A percentile compares a stretch with the other conserved stretches of the same genome.
phyloP scores from a whole-genome alignment of 1,140 invertebrate genomes.

The Amphibalanus amphitrite region DNA sequence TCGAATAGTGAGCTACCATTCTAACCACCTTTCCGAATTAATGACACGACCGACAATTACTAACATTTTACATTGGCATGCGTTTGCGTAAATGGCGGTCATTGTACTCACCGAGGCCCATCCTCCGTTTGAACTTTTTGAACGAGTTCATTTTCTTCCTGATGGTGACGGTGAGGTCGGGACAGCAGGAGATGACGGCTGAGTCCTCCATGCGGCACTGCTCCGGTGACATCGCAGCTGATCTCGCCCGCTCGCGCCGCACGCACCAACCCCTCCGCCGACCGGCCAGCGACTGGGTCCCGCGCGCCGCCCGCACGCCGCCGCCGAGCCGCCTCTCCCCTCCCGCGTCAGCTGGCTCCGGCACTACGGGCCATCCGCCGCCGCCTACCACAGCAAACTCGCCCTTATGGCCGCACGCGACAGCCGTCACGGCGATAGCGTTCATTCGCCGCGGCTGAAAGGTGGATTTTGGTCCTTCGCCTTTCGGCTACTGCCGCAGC shows the following conservation, averaged over 20 bases:
- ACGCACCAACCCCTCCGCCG: too few species aligned
- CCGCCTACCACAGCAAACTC: neutral
- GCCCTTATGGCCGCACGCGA: neutral
- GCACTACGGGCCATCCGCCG: neutral
- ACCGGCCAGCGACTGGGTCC: neutral
- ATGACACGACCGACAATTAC: too few species aligned
- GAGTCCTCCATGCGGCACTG: too few species aligned
- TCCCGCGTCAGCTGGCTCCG: conserved; percentile 6
- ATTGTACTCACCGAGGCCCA: conserved; percentile 36
- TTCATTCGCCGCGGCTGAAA: neutral
- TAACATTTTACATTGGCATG: too few species aligned
- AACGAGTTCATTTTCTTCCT: conserved; percentile 36
- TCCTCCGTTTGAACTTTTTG: conserved; percentile 37
- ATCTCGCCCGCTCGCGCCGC: too few species aligned
- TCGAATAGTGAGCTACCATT: too few species aligned
- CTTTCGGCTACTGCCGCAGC: neutral
- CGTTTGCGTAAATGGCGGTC: too few species aligned
- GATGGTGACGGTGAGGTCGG: conserved; percentile 6
- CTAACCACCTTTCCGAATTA: too few species aligned
- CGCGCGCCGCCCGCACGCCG: neutral
- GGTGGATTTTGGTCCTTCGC: neutral
- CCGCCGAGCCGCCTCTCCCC: neutral
- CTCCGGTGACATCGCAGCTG: too few species aligned
- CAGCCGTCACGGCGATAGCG: conserved; percentile 4
- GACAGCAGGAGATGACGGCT: too few species aligned